Percentiles rank a stretch among this genome's conserved stretches.
Conservation (phyloP, 2,888 invertebrate genomes). For the Netelia inedita region DNA sequence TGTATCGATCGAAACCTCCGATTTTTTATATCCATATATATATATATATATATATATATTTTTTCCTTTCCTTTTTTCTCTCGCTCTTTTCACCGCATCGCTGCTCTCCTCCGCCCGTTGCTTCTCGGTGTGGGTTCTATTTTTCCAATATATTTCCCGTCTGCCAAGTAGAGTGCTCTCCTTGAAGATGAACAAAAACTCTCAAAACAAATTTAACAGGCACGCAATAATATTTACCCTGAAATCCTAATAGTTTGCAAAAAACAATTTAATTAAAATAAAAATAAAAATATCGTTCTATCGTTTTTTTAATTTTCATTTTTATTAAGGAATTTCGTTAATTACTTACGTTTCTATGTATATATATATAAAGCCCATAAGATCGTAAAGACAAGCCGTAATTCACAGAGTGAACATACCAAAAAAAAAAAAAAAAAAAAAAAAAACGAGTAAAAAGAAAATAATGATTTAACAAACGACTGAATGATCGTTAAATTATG, state of each 20-base stretch:
- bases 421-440: not conserved
- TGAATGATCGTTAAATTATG: constrained; percentile 24
- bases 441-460: not conserved
- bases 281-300: not conserved
- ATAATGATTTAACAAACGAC: constrained; percentile 1
- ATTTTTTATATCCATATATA: constrained; percentile 10
- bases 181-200: not conserved
- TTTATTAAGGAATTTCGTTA: not conserved
- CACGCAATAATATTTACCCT: not conserved
- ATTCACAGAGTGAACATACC: no score
- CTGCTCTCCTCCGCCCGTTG: constrained; percentile 29
- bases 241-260: not conserved
- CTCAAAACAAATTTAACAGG: not conserved
- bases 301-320: not conserved
- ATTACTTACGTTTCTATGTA: no score
- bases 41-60: not conserved
- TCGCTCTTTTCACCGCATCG: constrained; percentile 40
- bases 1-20: constrained; percentile 58
- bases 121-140: constrained; percentile 23
- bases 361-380: no score
- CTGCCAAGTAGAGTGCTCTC: constrained; percentile 5
- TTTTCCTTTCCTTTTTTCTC: constrained; percentile 42
- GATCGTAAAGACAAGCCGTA: no score
- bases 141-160: constrained; percentile 52
- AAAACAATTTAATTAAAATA: not conserved